Percentiles rank a stretch among this genome's conserved stretches.
Evolutionary conservation across 2,797 vertebrate genomes (phyloP).

Genomic region (Hippocampus kuda): DNA sequence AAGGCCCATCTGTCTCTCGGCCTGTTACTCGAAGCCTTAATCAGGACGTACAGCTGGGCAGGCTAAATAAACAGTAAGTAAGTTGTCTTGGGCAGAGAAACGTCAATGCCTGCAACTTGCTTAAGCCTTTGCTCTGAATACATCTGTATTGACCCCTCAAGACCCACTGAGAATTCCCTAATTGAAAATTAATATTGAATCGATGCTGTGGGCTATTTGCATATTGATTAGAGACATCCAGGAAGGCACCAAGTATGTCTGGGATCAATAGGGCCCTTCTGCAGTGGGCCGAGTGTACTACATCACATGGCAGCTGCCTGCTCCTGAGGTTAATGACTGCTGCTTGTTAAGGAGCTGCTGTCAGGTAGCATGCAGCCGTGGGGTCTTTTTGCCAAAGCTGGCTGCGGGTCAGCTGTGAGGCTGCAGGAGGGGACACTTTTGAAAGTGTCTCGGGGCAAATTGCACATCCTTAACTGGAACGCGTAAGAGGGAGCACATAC

Average conservation of each 20-base stretch:
- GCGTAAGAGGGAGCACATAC: neutral
- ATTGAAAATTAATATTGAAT: conserved; percentile 99
- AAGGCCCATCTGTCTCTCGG: conserved; percentile 67
- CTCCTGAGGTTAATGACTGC: conserved; percentile 75
- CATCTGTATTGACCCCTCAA: conserved; percentile 92
- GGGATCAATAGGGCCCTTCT: conserved; percentile 89
- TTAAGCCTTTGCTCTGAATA: conserved; percentile 81
- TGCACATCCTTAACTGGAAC: neutral
- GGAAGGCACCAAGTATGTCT: conserved; percentile 92
- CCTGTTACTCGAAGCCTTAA: conserved; percentile 69
- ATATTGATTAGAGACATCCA: conserved; percentile 99
- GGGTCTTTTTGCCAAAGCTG: conserved; percentile 43
- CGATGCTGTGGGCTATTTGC: conserved; percentile 95
- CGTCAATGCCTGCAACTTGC: conserved; percentile 79
- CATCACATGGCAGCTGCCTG: conserved; percentile 69
- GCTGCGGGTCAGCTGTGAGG: conserved; percentile 50
- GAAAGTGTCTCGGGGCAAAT: conserved; percentile 13
- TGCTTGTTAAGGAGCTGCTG: conserved; percentile 73
- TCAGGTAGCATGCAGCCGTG: conserved; percentile 70
- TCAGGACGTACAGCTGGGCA: conserved; percentile 72
- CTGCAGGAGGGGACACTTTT: conserved; percentile 19
- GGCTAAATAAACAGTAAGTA: conserved; percentile 84
- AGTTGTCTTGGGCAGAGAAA: conserved; percentile 76
- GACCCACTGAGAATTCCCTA: conserved; percentile 97
- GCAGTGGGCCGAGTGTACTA: conserved; percentile 74